Conservation (phyloP, 1,140 invertebrate genomes). For the Lysiphlebus fabarum region DNA sequence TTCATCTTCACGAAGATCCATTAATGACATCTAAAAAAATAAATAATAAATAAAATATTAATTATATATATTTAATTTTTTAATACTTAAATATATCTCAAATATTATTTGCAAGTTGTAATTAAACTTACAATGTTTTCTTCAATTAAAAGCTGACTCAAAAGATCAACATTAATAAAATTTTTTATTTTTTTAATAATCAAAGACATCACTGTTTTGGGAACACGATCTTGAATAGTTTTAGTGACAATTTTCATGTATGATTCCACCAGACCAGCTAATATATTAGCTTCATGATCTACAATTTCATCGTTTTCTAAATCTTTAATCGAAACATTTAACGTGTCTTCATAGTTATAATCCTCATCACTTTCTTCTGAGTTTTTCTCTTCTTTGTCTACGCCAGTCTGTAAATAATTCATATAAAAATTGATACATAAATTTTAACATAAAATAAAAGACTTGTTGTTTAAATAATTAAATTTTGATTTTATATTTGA, state of each 20-base stretch:
- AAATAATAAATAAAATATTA: constrained; percentile 14
- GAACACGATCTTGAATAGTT: constrained; percentile 95
- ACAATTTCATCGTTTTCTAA: constrained; percentile 41
- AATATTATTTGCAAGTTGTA: too few species aligned
- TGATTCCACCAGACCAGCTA: constrained; percentile 97
- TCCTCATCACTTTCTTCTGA: constrained; percentile 55
- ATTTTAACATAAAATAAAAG: not conserved
- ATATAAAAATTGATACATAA: constrained; percentile 17
- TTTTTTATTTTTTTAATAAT: constrained; percentile 98
- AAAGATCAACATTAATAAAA: constrained; percentile 94
- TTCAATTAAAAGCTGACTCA: constrained; percentile 94
- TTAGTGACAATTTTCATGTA: constrained; percentile 99
- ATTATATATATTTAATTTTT: constrained; percentile 1
- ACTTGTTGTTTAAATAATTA: too few species aligned
- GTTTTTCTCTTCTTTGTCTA: not conserved
- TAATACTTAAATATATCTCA: too few species aligned
- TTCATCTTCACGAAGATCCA: constrained; percentile 98
- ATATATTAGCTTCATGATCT: constrained; percentile 97
- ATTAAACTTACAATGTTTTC: constrained; percentile 92
- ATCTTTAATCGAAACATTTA: constrained; percentile 57
- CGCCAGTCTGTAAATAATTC: not conserved
- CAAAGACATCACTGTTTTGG: constrained; percentile 97
- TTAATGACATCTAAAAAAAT: constrained; percentile 80
- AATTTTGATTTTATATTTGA: too few species aligned
- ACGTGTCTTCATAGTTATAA: constrained; percentile 85